Evolutionary conservation across 2,888 invertebrate genomes (phyloP), one percentile per base, ranked within the genome.

Genomic region (Ectemnius continuus): DNA sequence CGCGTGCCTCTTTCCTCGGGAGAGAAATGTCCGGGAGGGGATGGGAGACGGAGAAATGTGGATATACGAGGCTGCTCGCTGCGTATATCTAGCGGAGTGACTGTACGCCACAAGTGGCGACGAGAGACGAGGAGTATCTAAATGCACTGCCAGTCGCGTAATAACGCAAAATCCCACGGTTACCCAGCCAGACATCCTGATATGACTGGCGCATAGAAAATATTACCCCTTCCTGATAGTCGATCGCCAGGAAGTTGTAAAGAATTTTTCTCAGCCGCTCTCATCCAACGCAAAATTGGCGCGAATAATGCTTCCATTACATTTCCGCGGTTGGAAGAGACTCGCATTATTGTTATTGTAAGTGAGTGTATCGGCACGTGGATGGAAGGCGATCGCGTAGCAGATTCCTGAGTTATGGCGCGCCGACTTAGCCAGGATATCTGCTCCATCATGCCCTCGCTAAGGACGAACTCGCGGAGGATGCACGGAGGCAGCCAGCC

Each of bases 101-200:
- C 14, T 14, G 8, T 6, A 20, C 14, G 23, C 14, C 14, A 58
- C 3, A 14, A 14, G n/a, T 57, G 45, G 56, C 65, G 61, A 62
- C 45, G 67, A 63, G 76, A 67, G 70, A 66, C 71, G 61, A 48
- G 76, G 71, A 20, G 72, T 76, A 80, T 78, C 74, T 76, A 72
- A 80, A 76, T 70, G 73, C 74, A 18, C 67, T 28, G 36, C 6
- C 48, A 58, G 70, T 68, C 67, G 72, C 71, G 73, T 81, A 79
- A 82, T 72, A 73, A 79, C 73, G 81, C 75, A 67, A 81, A 77
- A 66, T 77, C 79, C 73, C 81, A 79, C 81, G 79, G 63, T 75
- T 65, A 16, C 36, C 36, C 6, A 36, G 36, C 36, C 36, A 28
- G 28, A 28, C 58, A 66, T 59, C 59, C 61, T 45, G 48, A 28